These are phyloP conservation scores for Pheosia tremula DNA, from an alignment of 2,888 invertebrate genomes.

Conservation along the genomic window DNA sequence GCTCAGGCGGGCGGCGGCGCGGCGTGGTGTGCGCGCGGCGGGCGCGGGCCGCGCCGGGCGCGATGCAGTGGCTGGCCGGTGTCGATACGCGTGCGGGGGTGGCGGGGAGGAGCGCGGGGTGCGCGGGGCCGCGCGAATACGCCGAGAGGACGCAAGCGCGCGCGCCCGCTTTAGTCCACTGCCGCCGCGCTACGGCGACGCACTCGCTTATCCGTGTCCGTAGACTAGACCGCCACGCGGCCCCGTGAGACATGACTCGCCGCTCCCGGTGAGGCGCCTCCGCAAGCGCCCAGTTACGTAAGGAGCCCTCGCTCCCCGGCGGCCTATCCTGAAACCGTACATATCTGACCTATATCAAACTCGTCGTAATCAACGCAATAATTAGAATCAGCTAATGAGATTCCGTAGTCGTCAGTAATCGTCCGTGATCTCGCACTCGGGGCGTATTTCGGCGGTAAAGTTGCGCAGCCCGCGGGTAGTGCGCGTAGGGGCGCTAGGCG, in stretches of 20 bases:
- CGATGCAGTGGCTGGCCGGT: conserved; percentile 76
- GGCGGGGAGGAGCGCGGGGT: conserved; percentile 39
- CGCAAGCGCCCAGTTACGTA: conserved; percentile 73
- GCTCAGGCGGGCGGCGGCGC: conserved; percentile 21
- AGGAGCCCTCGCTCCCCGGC: conserved; percentile 47
- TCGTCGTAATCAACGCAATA: conserved; percentile 38
- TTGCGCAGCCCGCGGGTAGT: conserved; percentile 47
- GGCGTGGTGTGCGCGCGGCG: conserved; percentile 44
- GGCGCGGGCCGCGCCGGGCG: conserved; percentile 49
- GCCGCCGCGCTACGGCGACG: conserved; percentile 64
- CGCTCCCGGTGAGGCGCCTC: conserved; percentile 72
- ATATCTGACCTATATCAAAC: conserved; percentile 55
- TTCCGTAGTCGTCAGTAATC: conserved; percentile 16
- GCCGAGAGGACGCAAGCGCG: conserved; percentile 61
- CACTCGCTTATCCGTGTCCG: conserved; percentile 57
- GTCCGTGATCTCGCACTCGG: conserved; percentile 36
- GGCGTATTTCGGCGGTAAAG: conserved; percentile 42
- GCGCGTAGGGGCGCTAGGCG: conserved; percentile 52
- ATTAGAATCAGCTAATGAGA: conserved; percentile 32
- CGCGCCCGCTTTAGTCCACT: conserved; percentile 70
- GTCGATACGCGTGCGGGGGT: conserved; percentile 72
- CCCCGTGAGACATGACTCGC: conserved; percentile 68
- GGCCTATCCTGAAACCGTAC: conserved; percentile 42
- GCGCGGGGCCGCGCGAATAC: conserved; percentile 42
- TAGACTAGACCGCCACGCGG: conserved; percentile 70